Base-by-base conservation (phyloP, 2,888 invertebrate species). In the Diploptera punctata region DNA sequence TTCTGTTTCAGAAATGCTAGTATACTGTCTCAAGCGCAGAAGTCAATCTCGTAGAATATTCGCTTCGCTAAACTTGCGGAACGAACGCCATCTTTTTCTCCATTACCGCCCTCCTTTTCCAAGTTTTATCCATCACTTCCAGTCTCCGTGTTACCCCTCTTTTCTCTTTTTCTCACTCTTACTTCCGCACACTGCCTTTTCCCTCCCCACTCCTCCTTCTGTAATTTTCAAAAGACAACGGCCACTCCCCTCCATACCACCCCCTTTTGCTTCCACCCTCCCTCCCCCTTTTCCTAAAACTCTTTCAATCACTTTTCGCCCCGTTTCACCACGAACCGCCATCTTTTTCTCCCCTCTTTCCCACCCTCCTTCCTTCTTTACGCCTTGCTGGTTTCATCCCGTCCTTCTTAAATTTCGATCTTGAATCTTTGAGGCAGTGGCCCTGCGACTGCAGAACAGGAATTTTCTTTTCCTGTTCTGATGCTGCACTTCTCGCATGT, bases 201-300 rank as follows among this genome's bases (percentile, higher is more conserved):
- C 33, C 68, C 44, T 49, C 21, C 44, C 19, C 52, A 38, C 70
- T 70, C 43, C 57, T 67, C 67, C 44, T 47, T 60, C 72, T 72
- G 68, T 71, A 70, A 69, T 74, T 72, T 72, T 71, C 75, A 70
- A 73, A 69, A 73, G 73, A 73, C 73, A 73, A 70, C 54, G 70
- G 73, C 69, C 73, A 73, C 73, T 73, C 73, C 73, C 65, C 54
- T 61, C 69, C 68, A 65, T 61, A 52, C 70, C 68, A 67, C 68
- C 67, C 72, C 73, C 73, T 68, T 70, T 33, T 33, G 31, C 31
- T 33, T 68, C 52, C 49, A 18, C 68, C 18, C 67, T 38, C 54
- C 54, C 24, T 43, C 67, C 61, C 18, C 61, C 19, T 21, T 31
- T 60, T 16, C 33, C 68, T 68, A 24, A 54, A 57, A 69, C 69